phyloP scores from a whole-genome alignment of 1,140 invertebrate genomes.

The Lysiphlebus fabarum region DNA sequence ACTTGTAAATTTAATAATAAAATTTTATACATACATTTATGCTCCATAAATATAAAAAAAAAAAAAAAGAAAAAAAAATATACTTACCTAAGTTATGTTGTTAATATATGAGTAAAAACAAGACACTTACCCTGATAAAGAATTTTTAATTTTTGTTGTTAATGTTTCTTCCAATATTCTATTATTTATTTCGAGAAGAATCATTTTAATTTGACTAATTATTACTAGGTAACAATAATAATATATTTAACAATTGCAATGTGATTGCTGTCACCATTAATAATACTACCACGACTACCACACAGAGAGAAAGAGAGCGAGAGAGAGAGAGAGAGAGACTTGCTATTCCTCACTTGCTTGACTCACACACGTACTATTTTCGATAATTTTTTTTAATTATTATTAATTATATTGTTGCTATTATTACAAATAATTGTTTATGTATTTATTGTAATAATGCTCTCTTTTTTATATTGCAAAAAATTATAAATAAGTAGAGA shows the following conservation, averaged over 20 bases:
- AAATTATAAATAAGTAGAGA: too few relatives aligned
- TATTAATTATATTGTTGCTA: too few relatives aligned
- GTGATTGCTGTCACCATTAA: conserved; percentile 24
- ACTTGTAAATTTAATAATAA: too few relatives aligned
- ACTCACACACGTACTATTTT: neutral
- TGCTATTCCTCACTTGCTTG: neutral
- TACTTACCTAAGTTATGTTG: too few relatives aligned
- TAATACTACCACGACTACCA: neutral
- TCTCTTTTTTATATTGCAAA: too few relatives aligned
- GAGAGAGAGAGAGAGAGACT: too few relatives aligned
- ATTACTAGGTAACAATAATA: conserved; percentile 37
- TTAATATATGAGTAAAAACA: conserved; percentile 18
- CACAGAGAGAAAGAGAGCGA: too few relatives aligned
- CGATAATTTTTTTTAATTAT: neutral
- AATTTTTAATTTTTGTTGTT: conserved; percentile 92
- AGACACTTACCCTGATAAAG: conserved; percentile 83
- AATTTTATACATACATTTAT: neutral
- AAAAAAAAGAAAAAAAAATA: neutral
- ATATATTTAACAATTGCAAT: conserved; percentile 39
- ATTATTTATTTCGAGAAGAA: conserved; percentile 98
- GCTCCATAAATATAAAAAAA: neutral
- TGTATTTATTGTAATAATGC: too few relatives aligned
- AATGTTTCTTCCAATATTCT: conserved; percentile 95
- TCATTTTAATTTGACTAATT: conserved; percentile 69
- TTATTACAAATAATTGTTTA: too few relatives aligned